These are phyloP conservation scores for Hippoglossus hippoglossus DNA, from an alignment of 2,797 vertebrate species.

Conservation along the genomic window DNA sequence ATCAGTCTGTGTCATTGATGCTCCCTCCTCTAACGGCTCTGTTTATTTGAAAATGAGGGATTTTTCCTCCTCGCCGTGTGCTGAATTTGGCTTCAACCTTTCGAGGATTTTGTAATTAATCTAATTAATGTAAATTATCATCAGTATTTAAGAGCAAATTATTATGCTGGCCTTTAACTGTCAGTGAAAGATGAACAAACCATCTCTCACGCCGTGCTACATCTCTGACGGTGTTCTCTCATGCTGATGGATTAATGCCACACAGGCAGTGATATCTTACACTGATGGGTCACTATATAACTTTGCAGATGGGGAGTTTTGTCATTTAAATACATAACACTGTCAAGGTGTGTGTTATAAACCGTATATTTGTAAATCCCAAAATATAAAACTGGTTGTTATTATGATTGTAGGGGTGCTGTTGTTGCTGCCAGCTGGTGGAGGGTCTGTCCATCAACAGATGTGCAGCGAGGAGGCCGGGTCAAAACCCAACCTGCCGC, in stretches of 20 bases:
- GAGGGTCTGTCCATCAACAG: not conserved
- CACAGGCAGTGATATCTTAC: slow-evolving; percentile 5
- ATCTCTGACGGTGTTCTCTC: not conserved
- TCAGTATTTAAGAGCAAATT: slow-evolving; percentile 6
- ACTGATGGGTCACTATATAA: not conserved
- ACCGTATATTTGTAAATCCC: not conserved
- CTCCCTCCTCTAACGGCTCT: slow-evolving; percentile 35
- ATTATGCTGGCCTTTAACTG: slow-evolving; percentile 1
- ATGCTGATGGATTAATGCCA: slow-evolving; percentile 32
- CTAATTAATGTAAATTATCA: slow-evolving; percentile 28
- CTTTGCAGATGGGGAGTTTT: not conserved
- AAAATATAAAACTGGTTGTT: not conserved
- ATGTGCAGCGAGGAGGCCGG: too few relatives aligned
- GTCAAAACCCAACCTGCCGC: not conserved
- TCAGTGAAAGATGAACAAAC: slow-evolving; percentile 19
- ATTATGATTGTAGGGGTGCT: not conserved
- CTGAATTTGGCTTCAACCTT: slow-evolving; percentile 24
- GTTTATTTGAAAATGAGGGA: slow-evolving; percentile 36
- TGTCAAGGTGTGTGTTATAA: not conserved
- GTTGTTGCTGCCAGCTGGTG: not conserved
- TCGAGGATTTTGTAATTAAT: slow-evolving; percentile 27
- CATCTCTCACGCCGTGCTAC: not conserved
- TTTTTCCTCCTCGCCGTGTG: slow-evolving; percentile 5
- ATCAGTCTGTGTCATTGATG: slow-evolving; percentile 73
- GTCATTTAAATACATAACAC: not conserved